Evolutionary conservation across 2,797 vertebrate genomes (phyloP).

Genomic region (Pseudocheirus occidentalis): DNA sequence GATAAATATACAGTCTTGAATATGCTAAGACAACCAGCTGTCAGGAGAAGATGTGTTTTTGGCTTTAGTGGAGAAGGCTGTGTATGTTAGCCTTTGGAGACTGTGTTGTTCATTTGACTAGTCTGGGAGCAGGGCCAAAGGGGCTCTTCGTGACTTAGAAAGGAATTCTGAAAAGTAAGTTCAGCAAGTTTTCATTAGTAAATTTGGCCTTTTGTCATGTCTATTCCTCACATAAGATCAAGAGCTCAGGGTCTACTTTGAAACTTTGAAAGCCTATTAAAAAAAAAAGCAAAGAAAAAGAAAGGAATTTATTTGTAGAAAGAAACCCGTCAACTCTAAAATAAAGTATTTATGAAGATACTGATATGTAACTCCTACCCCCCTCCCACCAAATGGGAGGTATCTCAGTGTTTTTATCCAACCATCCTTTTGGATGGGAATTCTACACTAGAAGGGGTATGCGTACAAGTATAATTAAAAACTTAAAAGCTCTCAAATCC

Average conservation of each 20-base stretch:
- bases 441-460: slow-evolving; percentile 45
- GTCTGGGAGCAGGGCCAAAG: slow-evolving; percentile 84
- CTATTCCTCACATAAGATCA: slow-evolving; percentile 70
- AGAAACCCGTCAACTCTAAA: slow-evolving; percentile 69
- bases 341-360: slow-evolving; percentile 69
- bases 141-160: slow-evolving; percentile 83
- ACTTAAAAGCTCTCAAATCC: slow-evolving; percentile 43
- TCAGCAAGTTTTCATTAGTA: slow-evolving; percentile 82
- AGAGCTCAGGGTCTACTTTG: slow-evolving; percentile 75
- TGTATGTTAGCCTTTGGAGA: slow-evolving; percentile 74
- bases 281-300: neutral
- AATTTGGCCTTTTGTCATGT: slow-evolving; percentile 73
- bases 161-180: slow-evolving; percentile 81
- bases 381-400: slow-evolving; percentile 32
- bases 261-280: slow-evolving; percentile 41
- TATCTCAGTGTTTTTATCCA: slow-evolving; percentile 61
- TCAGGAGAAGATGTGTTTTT: slow-evolving; percentile 79
- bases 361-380: slow-evolving; percentile 53
- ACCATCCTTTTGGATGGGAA: slow-evolving; percentile 66
- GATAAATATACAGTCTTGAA: slow-evolving; percentile 79
- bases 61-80: slow-evolving; percentile 78
- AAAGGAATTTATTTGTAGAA: slow-evolving; percentile 51
- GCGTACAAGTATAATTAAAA: slow-evolving; percentile 32
- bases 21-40: slow-evolving; percentile 82
- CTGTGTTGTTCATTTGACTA: slow-evolving; percentile 79